Evolutionary conservation across 2,113 vertebrate genomes (phyloP).

Genomic region (Calyptommatus sinebrachiatus): DNA sequence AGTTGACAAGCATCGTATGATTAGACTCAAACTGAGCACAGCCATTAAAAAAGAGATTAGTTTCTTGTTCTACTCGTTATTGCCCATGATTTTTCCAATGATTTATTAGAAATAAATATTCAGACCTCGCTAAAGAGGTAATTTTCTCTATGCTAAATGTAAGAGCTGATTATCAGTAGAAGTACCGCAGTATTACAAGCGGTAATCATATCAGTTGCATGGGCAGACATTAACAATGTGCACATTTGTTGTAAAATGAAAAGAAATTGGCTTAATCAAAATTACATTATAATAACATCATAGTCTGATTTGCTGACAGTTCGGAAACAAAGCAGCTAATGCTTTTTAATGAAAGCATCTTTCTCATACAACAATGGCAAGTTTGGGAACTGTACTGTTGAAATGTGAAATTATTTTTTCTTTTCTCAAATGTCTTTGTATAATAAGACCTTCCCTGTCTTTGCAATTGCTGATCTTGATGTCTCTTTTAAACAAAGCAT

Average conservation of each 20-base stretch:
- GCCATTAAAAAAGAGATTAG: slow-evolving; percentile 27
- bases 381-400: slow-evolving; percentile 4
- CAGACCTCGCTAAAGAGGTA: neutral
- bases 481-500: neutral
- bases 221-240: slow-evolving; percentile 13
- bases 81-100: slow-evolving; percentile 7
- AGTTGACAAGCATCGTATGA: slow-evolving; percentile 23
- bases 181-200: slow-evolving; percentile 4
- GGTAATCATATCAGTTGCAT: slow-evolving; percentile 17
- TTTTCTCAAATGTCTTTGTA: neutral
- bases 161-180: slow-evolving; percentile 16
- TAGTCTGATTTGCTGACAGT: neutral
- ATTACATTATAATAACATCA: slow-evolving; percentile 31
- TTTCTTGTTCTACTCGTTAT: neutral
- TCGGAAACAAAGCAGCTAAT: slow-evolving; percentile 25
- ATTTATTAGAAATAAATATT: slow-evolving; percentile 22
- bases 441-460: neutral
- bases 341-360: slow-evolving; percentile 25
- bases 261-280: slow-evolving; percentile 30
- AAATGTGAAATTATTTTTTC: neutral
- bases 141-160: neutral
- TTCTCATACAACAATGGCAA: slow-evolving; percentile 15
- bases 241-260: slow-evolving; percentile 29
- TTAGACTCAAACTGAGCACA: slow-evolving; percentile 19
- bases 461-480: neutral